Percentiles rank a stretch among this genome's conserved stretches.
These are phyloP conservation scores for Plebejus argus DNA, from an alignment of 2,888 invertebrate species.

Conservation along the genomic window DNA sequence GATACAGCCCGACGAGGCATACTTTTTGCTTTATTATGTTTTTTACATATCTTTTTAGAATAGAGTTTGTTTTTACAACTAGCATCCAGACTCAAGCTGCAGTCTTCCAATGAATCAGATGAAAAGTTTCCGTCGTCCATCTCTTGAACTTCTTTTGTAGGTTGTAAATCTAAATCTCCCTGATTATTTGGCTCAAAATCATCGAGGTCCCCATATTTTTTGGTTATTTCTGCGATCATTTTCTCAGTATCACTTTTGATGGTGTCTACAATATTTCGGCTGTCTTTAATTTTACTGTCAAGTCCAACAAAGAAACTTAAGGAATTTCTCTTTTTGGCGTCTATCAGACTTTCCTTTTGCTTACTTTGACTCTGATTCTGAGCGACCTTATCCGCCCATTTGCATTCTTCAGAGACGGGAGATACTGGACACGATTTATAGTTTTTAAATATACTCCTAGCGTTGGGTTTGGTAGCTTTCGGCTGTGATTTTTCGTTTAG, in stretches of 20 bases:
- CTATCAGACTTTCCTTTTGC: slow-evolving; percentile 64
- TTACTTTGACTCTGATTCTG: slow-evolving; percentile 51
- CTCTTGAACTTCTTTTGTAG: slow-evolving; percentile 61
- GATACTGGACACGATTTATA: slow-evolving; percentile 91
- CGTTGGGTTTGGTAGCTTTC: slow-evolving; percentile 61
- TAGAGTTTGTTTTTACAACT: slow-evolving; percentile 75
- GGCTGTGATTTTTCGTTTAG: slow-evolving; percentile 64
- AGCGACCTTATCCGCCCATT: slow-evolving; percentile 79
- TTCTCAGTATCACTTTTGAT: slow-evolving; percentile 84
- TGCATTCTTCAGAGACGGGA: slow-evolving; percentile 89
- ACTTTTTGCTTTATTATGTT: slow-evolving; percentile 70
- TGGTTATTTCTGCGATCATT: slow-evolving; percentile 84
- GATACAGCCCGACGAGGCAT: slow-evolving; percentile 86
- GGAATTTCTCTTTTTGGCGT: slow-evolving; percentile 80
- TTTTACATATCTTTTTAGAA: slow-evolving; percentile 78
- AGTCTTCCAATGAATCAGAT: slow-evolving; percentile 89
- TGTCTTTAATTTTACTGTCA: slow-evolving; percentile 68
- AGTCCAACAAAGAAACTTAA: slow-evolving; percentile 85
- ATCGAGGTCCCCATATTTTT: slow-evolving; percentile 83
- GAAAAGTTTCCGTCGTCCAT: slow-evolving; percentile 87
- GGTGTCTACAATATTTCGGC: slow-evolving; percentile 80
- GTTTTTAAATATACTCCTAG: slow-evolving; percentile 82
- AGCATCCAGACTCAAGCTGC: slow-evolving; percentile 79
- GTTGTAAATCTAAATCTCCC: slow-evolving; percentile 65
- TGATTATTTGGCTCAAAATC: slow-evolving; percentile 63